These are phyloP conservation scores for Physella acuta DNA, from an alignment of 1,140 invertebrate species.

Conservation along the genomic window DNA sequence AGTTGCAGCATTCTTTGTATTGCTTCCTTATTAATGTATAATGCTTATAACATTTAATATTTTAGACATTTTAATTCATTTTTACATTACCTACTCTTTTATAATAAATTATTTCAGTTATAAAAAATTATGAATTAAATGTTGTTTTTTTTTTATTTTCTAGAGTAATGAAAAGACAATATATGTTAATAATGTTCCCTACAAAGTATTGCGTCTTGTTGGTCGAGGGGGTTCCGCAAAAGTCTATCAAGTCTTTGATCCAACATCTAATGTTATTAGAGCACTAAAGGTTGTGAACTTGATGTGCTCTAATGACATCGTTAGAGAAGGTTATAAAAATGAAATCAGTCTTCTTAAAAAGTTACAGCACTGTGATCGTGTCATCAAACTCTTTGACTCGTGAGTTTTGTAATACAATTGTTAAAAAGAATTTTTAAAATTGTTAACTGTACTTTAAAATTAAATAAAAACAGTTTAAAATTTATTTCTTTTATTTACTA, in stretches of 20 bases:
- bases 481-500: too few species aligned
- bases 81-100: background rate
- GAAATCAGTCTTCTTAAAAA: conserved; percentile 84
- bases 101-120: background rate
- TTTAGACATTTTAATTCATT: background rate
- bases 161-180: conserved; percentile 33
- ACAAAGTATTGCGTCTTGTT: conserved; percentile 59
- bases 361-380: conserved; percentile 76
- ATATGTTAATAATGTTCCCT: conserved; percentile 57
- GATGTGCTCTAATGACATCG: conserved; percentile 63
- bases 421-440: too few species aligned
- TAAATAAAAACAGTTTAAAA: too few species aligned
- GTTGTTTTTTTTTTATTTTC: too few species aligned
- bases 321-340: conserved; percentile 81
- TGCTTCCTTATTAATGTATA: too few species aligned
- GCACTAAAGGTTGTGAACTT: conserved; percentile 67
- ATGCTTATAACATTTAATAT: background rate
- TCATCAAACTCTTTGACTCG: conserved; percentile 87
- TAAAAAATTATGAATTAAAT: too few species aligned
- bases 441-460: too few species aligned
- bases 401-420: conserved; percentile 71
- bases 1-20: too few species aligned
- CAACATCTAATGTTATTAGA: conserved; percentile 43
- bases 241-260: conserved; percentile 61
- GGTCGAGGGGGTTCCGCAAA: conserved; percentile 68